Evolutionary conservation across 2,888 invertebrate species (phyloP).

Genomic region (Neoascia interrupta): DNA sequence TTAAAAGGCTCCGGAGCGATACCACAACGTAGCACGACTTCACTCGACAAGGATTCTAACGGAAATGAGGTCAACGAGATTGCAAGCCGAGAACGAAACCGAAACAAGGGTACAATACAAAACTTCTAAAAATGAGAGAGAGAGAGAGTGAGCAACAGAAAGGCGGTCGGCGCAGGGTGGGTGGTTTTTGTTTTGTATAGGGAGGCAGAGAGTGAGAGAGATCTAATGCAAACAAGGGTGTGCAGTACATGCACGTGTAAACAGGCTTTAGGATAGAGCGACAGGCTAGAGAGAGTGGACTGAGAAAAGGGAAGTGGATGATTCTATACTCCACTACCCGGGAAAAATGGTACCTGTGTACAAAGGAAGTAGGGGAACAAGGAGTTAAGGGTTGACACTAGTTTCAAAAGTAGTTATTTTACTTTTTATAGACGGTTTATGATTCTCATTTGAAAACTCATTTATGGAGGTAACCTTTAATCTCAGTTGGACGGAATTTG

Average conservation of each 20-base stretch:
- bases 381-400: too few relatives aligned
- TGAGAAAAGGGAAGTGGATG: neutral
- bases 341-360: slow-evolving; percentile 32
- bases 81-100: slow-evolving; percentile 45
- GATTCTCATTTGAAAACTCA: too few relatives aligned
- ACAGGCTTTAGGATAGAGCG: too few relatives aligned
- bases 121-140: slow-evolving; percentile 35
- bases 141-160: too few relatives aligned
- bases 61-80: slow-evolving; percentile 69
- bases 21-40: slow-evolving; percentile 32
- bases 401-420: too few relatives aligned
- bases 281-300: neutral
- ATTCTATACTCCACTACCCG: slow-evolving; percentile 39
- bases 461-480: too few relatives aligned
- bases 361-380: neutral
- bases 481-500: too few relatives aligned
- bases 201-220: slow-evolving; percentile 11
- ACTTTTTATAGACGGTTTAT: too few relatives aligned
- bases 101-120: slow-evolving; percentile 43
- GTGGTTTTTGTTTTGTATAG: neutral
- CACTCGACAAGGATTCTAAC: slow-evolving; percentile 56
- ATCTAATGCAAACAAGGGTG: slow-evolving; percentile 15
- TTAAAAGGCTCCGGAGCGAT: slow-evolving; percentile 11
- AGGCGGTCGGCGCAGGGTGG: slow-evolving; percentile 28
- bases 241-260: too few relatives aligned